phyloP scores from a whole-genome alignment of 2,797 vertebrate species.

The Tachyglossus aculeatus region DNA sequence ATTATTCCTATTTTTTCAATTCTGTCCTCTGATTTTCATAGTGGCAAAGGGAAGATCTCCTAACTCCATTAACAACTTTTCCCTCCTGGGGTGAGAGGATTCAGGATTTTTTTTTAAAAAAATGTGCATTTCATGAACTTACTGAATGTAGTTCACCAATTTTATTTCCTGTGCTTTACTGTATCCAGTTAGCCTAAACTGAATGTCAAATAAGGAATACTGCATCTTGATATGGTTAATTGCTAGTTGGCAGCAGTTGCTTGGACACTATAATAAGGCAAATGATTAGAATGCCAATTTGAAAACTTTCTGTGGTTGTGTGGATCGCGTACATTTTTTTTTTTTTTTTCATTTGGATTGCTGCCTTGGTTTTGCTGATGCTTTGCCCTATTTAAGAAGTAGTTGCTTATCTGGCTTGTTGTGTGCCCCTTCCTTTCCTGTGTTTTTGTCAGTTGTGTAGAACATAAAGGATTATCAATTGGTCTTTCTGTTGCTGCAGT shows the following conservation, averaged over 20 bases:
- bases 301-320: conserved; percentile 72
- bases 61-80: background rate
- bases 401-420: conserved; percentile 76
- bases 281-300: conserved; percentile 53
- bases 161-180: conserved; percentile 13
- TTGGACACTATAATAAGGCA: conserved; percentile 81
- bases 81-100: conserved; percentile 51
- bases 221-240: conserved; percentile 67
- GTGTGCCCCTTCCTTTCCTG: conserved; percentile 55
- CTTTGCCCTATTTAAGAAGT: conserved; percentile 54
- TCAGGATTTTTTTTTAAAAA: conserved; percentile 7
- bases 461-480: conserved; percentile 69
- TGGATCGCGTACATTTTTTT: conserved; percentile 60
- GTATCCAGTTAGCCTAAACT: conserved; percentile 46
- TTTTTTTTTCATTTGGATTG: conserved; percentile 58
- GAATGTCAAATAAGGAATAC: conserved; percentile 67
- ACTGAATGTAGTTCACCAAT: background rate
- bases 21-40: conserved; percentile 51
- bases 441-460: conserved; percentile 49
- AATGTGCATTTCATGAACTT: background rate
- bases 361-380: conserved; percentile 67
- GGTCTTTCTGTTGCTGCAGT: conserved; percentile 78
- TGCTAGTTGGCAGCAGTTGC: conserved; percentile 67
- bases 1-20: conserved; percentile 68
- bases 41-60: conserved; percentile 40